Evolutionary conservation across 1,140 invertebrate species (phyloP).

Genomic region (Lasaia peninsularis): DNA sequence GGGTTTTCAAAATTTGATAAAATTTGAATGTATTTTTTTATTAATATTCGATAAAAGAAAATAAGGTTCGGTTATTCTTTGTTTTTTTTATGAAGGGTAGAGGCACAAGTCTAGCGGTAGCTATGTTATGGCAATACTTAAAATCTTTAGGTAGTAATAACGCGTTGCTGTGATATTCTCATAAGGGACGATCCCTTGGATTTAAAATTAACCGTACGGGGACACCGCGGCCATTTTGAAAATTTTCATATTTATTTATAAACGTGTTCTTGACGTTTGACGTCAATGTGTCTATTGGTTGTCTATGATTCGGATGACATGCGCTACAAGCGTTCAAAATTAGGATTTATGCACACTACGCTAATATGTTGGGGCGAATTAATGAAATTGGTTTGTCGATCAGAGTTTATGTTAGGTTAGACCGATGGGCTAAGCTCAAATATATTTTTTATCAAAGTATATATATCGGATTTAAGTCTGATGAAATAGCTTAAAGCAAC

Average conservation of each 20-base stretch:
- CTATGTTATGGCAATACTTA: conserved; percentile 26
- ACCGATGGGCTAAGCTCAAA: no score
- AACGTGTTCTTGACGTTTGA: conserved; percentile 11
- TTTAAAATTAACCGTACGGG: conserved; percentile 13
- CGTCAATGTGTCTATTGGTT: no score
- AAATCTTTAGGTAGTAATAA: conserved; percentile 44
- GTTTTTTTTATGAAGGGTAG: background rate
- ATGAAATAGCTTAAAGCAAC: no score
- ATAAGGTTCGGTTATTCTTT: background rate
- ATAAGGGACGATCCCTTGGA: conserved; percentile 44
- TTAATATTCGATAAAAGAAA: no score
- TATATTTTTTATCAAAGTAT: no score
- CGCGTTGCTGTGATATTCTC: conserved; percentile 65
- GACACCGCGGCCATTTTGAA: conserved; percentile 17
- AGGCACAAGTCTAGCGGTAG: background rate
- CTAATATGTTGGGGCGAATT: conserved; percentile 17
- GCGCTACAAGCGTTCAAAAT: conserved; percentile 12
- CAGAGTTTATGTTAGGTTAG: no score
- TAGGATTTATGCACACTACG: background rate
- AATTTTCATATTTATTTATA: conserved; percentile 18
- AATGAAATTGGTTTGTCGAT: conserved; percentile 2
- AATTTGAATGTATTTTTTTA: no score
- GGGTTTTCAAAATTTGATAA: no score
- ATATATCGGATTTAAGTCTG: no score
- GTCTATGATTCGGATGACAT: conserved; percentile 25